phyloP scores from a whole-genome alignment of 35 echinoderm and acorn worm genomes.

The Chiridota heheva region DNA sequence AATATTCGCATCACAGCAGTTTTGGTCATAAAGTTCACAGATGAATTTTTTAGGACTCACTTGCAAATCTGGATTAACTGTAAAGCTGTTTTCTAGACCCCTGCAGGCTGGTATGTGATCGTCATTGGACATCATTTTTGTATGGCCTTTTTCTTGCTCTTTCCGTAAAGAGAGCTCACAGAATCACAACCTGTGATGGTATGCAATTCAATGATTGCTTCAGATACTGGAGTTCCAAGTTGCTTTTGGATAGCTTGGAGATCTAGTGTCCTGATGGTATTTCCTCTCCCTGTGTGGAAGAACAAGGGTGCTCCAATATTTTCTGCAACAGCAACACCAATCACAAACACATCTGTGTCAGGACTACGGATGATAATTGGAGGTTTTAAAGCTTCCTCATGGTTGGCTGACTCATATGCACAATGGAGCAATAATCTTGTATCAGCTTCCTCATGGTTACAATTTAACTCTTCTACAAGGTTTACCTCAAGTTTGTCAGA shows the following conservation, averaged over 20 bases:
- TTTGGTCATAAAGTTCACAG: no score
- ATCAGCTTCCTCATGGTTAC: constrained; percentile 75
- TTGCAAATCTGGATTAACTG: no score
- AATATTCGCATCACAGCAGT: background rate
- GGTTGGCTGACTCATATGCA: background rate
- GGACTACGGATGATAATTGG: constrained; percentile 45
- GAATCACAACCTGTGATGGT: constrained; percentile 72
- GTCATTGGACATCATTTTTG: background rate
- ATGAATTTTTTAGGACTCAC: no score
- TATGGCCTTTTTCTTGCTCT: constrained; percentile 53
- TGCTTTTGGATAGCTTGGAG: constrained; percentile 31
- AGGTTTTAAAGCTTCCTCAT: background rate
- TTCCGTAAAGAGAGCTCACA: constrained; percentile 60
- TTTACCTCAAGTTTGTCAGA: constrained; percentile 8
- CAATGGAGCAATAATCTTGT: constrained; percentile 53
- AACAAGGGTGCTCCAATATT: constrained; percentile 23
- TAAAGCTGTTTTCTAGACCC: background rate
- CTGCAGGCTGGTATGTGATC: background rate
- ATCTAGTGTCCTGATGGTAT: constrained; percentile 47
- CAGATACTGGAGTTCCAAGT: constrained; percentile 21
- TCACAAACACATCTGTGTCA: constrained; percentile 79
- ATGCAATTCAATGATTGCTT: constrained; percentile 57
- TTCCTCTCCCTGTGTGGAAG: constrained; percentile 74
- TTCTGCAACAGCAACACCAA: constrained; percentile 4
- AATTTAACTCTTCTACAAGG: constrained; percentile 9